phyloP scores from a whole-genome alignment of 1,140 invertebrate species.

The Teleopsis dalmanni region DNA sequence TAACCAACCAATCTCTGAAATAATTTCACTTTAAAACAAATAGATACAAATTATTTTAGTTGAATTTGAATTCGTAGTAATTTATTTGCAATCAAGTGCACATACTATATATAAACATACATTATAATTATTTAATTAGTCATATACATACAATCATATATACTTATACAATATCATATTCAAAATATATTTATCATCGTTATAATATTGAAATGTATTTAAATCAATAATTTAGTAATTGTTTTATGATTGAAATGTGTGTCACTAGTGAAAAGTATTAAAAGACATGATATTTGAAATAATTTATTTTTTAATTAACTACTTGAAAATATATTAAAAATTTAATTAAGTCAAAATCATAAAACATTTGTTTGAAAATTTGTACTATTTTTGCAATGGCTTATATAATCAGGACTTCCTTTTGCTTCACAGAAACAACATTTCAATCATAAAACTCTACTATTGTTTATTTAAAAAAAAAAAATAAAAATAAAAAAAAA shows the following conservation, averaged over 20 bases:
- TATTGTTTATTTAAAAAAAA: conserved; percentile 6
- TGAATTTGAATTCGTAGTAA: too few species aligned
- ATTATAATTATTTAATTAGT: not conserved
- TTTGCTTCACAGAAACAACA: conserved; percentile 46
- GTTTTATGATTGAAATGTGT: conserved; percentile 47
- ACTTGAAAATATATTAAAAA: not conserved
- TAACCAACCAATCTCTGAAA: too few species aligned
- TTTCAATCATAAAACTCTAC: conserved; percentile 43
- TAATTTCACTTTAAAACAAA: too few species aligned
- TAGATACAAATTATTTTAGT: too few species aligned
- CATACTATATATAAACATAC: too few species aligned
- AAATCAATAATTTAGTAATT: conserved; percentile 8
- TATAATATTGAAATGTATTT: not conserved
- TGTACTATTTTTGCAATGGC: conserved; percentile 1
- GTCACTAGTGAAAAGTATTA: conserved; percentile 27
- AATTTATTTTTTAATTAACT: not conserved
- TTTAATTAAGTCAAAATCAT: not conserved
- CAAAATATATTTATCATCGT: not conserved
- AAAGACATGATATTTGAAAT: not conserved
- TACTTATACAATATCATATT: not conserved
- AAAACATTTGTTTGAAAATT: conserved; percentile 5
- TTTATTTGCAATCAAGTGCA: too few species aligned
- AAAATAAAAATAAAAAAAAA: conserved; percentile 11
- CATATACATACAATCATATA: not conserved
- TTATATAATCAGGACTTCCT: conserved; percentile 19